Base-by-base conservation (phyloP, 2,797 vertebrate species). In the Gambelia wislizenii region DNA sequence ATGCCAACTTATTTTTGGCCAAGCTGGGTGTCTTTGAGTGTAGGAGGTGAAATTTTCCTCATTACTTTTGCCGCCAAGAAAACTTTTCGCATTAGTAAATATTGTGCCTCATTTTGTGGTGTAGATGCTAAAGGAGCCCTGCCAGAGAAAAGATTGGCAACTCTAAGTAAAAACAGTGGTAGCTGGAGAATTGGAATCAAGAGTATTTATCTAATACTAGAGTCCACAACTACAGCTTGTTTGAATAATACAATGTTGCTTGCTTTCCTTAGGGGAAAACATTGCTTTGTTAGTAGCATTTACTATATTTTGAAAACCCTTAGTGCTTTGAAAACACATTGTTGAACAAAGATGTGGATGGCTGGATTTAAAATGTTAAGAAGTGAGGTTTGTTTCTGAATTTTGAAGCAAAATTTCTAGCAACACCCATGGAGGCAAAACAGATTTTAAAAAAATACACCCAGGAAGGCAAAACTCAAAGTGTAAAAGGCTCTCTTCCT, bases 271-370 rank as follows among this genome's bases (percentile, higher is more conserved):
- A 79, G 39, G 39, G 64, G 61, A 27, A 30, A 30, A 18, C 33
- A 2, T 22, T 1, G 76, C 54, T 61, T 33, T 76, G n/a, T 80
- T 80, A 22, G 18, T 79, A 86, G 14, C n/a, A 4, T 22, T 7
- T 54, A 79, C 61, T 79, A 70, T 33, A 54, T 69, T 42, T 54
- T 70, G 49, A 22, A 54, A 27, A 22, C 16, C 9, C 47, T 33
- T 69, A 33, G 30, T 49, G 47, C 80, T 77, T 80, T 80, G 47
- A 87, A 87, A 67, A 20, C n/a, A 67, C 27, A 78, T 30, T 85
- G 25, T 44, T 76, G 20, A 61, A n/a, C 20, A 49, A 56, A 85
- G 64, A 77, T n/a, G 33, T 86, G 56, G 47, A 49, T 49, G 10
- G 47, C 47, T 49, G 5, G 2, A 4, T 49, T 49, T n/a, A n/a